Evolutionary conservation across 2,797 vertebrate species (phyloP), one percentile per base, ranked within the genome.

Genomic region (Chaetophractus vellerosus): DNA sequence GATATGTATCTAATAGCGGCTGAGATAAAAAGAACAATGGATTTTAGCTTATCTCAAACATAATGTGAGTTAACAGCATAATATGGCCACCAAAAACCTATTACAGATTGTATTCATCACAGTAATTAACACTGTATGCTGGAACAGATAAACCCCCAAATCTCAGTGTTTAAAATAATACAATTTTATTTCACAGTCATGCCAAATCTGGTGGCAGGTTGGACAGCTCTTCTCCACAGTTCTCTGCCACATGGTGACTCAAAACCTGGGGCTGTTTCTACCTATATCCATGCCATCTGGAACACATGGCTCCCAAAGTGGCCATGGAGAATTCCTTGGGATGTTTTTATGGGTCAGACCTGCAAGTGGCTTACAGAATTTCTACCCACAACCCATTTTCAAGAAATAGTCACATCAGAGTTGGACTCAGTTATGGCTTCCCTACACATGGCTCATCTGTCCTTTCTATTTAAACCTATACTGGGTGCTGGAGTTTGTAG

Each of bases 11-110:
- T 91, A 88, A 89, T 45, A 87, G 33, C 26, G 83, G 9, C 16
- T 16, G 85, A 3, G 71, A 31, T 94, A 61, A 59, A 93, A 83
- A 92, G 21, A 78, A 63, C 10, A 78, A 66, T 48, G 6, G 26
- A 88, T 91, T 89, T 96, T 57, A 93, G 36, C 26, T 64, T 69
- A 69, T 28, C 59, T 24, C 19, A 81, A 16, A 57, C 24, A 93
- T 48, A 5, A 2, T 85, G 10, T 83, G 63, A 88, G 38, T 78
- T 52, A 88, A 31, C 18, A 80, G 26, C 28, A 52, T 61, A 86
- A 82, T 26, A 55, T 76, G 48, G 33, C 31, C 52, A 88, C n/a
- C 61, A 26, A 68, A 78, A 82, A 87, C 28, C 48, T 57, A 41
- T 61, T 83, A 57, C 15, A 41, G 23, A 74, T 83, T 94, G 61